Percentiles rank a stretch among this genome's conserved stretches.
These are phyloP conservation scores for Cantharis rustica DNA, from an alignment of 2,888 invertebrate genomes.

Conservation along the genomic window DNA sequence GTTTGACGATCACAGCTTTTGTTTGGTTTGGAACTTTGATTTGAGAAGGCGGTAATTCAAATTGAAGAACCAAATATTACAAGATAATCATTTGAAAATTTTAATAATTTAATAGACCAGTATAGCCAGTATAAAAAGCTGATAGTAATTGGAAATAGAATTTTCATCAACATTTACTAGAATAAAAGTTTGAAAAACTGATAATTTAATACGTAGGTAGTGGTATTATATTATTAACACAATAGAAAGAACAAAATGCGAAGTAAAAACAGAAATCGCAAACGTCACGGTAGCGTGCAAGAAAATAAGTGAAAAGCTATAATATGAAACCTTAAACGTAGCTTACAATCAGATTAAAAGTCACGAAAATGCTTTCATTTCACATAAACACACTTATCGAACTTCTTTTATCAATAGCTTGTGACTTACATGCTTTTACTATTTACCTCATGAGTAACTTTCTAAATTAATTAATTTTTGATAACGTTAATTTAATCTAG, in stretches of 20 bases:
- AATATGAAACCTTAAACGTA: constrained; percentile 15
- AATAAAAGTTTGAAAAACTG: neutral
- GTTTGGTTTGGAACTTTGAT: no score
- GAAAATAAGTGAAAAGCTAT: constrained; percentile 10
- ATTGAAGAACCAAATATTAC: no score
- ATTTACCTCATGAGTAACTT: neutral
- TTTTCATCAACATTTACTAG: neutral
- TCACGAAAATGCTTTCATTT: constrained; percentile 8
- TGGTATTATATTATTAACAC: neutral
- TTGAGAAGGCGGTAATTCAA: no score
- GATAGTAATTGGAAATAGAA: no score
- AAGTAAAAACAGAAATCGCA: neutral
- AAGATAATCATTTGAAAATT: no score
- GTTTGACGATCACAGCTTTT: no score
- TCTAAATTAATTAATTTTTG: neutral
- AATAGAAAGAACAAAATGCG: neutral
- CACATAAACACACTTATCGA: constrained; percentile 12
- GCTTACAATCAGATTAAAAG: constrained; percentile 15
- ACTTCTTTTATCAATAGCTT: constrained; percentile 8
- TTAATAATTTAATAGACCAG: no score
- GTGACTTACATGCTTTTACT: neutral
- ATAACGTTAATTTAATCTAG: neutral
- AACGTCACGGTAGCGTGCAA: neutral
- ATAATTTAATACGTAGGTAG: neutral
- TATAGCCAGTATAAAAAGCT: no score